phyloP scores from a whole-genome alignment of 2,888 invertebrate species.

The Lamellibrachia columna region DNA sequence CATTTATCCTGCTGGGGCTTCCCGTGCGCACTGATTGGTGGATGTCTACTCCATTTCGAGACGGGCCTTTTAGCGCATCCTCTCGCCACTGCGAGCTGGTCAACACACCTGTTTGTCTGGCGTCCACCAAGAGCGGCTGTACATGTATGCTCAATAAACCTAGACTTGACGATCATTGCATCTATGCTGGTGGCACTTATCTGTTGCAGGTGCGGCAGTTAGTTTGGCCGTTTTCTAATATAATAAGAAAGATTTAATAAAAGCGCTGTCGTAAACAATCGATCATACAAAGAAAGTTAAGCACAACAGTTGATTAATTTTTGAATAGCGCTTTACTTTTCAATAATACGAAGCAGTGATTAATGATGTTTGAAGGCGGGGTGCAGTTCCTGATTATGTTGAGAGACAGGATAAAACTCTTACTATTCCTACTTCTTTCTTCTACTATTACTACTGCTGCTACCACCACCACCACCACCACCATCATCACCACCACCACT shows the following conservation, averaged over 20 bases:
- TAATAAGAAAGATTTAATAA: not conserved
- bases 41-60: not conserved
- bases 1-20: not conserved
- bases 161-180: too few relatives aligned
- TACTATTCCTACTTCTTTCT: too few relatives aligned
- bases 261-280: not conserved
- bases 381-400: too few relatives aligned
- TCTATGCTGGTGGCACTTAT: not conserved
- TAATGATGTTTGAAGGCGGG: too few relatives aligned
- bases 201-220: not conserved
- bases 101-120: not conserved
- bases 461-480: too few relatives aligned
- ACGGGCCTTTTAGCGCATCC: not conserved
- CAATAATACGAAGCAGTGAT: not conserved
- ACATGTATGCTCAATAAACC: too few relatives aligned
- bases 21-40: not conserved
- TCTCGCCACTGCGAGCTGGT: not conserved
- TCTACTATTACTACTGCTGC: too few relatives aligned
- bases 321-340: not conserved
- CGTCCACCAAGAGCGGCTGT: not conserved
- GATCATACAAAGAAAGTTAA: not conserved
- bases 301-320: not conserved
- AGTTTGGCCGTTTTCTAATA: not conserved
- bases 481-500: too few relatives aligned
- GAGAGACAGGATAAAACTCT: too few relatives aligned